phyloP scores from a whole-genome alignment of 2,888 invertebrate genomes.

The Cheilosia urbana region DNA sequence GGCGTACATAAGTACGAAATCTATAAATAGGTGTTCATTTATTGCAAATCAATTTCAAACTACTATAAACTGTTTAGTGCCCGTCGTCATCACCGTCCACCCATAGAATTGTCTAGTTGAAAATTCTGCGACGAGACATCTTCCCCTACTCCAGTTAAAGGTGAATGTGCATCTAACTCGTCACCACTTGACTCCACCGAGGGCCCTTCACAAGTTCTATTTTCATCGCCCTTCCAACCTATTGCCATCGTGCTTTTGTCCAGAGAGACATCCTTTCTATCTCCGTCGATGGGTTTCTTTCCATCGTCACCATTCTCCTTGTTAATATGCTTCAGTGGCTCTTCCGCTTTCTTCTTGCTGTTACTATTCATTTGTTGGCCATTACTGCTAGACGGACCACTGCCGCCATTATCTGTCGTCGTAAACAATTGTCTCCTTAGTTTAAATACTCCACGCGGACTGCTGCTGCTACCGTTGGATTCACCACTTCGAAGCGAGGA shows the following conservation, averaged over 20 bases:
- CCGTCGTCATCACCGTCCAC: neutral
- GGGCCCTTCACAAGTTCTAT: constrained; percentile 4
- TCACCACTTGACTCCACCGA: constrained; percentile 18
- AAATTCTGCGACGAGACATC: constrained; percentile 35
- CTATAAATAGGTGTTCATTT: constrained; percentile 10
- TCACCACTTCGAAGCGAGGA: constrained; percentile 48
- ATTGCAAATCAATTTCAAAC: constrained; percentile 53
- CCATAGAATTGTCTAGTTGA: constrained; percentile 18
- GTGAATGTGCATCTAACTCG: constrained; percentile 20
- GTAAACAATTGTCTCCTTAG: constrained; percentile 62
- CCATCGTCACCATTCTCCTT: constrained; percentile 31
- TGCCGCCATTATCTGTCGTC: constrained; percentile 35
- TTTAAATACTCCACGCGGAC: constrained; percentile 53
- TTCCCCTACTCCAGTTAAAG: constrained; percentile 11
- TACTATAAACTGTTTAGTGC: neutral
- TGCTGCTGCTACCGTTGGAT: constrained; percentile 26
- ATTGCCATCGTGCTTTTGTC: neutral
- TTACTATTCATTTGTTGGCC: constrained; percentile 56
- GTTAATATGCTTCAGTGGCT: constrained; percentile 60
- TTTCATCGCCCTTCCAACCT: neutral
- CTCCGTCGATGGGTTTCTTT: constrained; percentile 36
- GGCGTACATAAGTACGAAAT: no score
- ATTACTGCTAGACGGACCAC: constrained; percentile 44
- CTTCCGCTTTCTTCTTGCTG: constrained; percentile 56
- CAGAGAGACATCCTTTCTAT: constrained; percentile 19